Base-by-base conservation (phyloP, 1,140 invertebrate species). In the Drosophila willistoni region DNA sequence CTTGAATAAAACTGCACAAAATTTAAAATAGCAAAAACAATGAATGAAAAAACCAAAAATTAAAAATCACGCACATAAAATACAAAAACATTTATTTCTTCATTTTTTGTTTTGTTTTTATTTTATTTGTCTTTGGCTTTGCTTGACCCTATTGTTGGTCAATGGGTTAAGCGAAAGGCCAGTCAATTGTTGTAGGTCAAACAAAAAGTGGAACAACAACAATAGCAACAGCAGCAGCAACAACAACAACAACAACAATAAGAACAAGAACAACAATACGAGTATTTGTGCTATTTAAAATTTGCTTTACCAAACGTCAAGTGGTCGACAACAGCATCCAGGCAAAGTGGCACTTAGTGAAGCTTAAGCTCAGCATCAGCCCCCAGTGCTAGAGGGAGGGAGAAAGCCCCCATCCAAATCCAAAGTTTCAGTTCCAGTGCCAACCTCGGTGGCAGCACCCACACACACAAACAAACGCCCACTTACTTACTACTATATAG, bases 281-380 rank as follows among this genome's bases (percentile, higher is more conserved):
- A 77, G 81, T 76, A 82, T 86, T 87, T 86, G 72, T 86, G 79
- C 76, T 79, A 79, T 86, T 77, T 83, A 81, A 82, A 86, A 83
- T 83, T 87, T 79, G 69, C 83, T 79, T 72, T 79, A 74, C 73
- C 66, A 87, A 79, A 87, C 76, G 75, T 87, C 76, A 79, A 86
- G 82, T 87, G 79, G 79, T 70, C 77, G 64, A 77, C 69, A 79
- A 76, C 69, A 78, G 79, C 76, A 79, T 74, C 66, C 75, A 56
- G 71, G 56, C 72, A 71, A 71, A 82, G 83, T 82, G 79, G 56
- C 71, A 81, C 83, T 87, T 57, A 33, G 55, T 79, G 17, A 12
- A 51, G 44, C 44, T 51, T 51, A 51, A 51, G 44, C 44, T 22
- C 17, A 51, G 44, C 44, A 22, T 47, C 44, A 47, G 44, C 14